phyloP scores from a whole-genome alignment of 2,888 invertebrate species.

The Folsomia candida region DNA sequence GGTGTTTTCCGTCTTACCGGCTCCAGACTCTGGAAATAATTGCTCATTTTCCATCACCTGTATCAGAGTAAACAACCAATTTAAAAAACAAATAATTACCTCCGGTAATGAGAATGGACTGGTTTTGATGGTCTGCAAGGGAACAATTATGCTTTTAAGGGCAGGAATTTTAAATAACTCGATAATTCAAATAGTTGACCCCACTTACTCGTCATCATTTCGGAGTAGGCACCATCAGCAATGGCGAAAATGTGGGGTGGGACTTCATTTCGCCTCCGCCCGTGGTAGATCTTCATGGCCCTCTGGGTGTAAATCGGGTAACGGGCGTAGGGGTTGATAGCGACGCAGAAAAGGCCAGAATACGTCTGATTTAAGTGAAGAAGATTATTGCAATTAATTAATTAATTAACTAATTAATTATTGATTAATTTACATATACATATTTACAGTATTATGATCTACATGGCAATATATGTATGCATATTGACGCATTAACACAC shows the following conservation, averaged over 20 bases:
- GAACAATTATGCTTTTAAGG: too few species aligned
- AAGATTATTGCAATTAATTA: background rate
- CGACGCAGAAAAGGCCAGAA: conserved; percentile 99
- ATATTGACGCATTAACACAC: too few species aligned
- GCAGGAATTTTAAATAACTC: background rate
- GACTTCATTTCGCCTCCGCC: conserved; percentile 98
- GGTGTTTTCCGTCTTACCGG: conserved; percentile 99
- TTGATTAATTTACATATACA: too few species aligned
- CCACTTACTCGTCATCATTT: conserved; percentile 71
- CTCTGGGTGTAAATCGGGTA: conserved; percentile 97
- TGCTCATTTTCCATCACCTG: conserved; percentile 46
- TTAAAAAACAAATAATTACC: too few species aligned
- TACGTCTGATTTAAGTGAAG: conserved; percentile 74
- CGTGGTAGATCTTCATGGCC: conserved; percentile 96
- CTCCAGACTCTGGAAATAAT: conserved; percentile 78
- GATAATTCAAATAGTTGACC: background rate
- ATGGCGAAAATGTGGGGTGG: conserved; percentile 99
- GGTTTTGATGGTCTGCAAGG: conserved; percentile 67
- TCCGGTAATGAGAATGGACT: conserved; percentile 99
- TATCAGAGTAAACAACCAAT: background rate
- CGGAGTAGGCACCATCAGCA: conserved; percentile 99
- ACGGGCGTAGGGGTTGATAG: conserved; percentile 99
- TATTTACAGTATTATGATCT: too few species aligned
- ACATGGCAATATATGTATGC: too few species aligned
- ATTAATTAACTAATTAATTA: background rate